Conservation (phyloP, 2,113 vertebrate genomes). For the Plecturocebus donacophilus region DNA sequence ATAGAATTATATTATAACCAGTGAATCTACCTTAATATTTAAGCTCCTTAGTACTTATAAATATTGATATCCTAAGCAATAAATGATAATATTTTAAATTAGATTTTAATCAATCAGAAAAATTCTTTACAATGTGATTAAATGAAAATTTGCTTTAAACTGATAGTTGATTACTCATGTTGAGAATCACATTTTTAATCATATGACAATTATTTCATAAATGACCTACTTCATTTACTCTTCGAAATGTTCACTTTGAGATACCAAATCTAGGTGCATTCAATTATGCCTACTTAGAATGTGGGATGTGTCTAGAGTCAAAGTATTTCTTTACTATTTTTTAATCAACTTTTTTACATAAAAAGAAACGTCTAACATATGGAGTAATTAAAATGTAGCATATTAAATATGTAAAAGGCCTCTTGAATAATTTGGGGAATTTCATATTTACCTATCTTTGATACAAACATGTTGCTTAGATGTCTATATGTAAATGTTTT, state of each 20-base stretch:
- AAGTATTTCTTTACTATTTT: conserved; percentile 33
- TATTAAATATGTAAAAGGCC: background rate
- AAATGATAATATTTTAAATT: conserved; percentile 36
- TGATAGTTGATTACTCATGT: background rate
- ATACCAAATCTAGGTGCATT: conserved; percentile 37
- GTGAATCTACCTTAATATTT: background rate
- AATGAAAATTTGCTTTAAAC: conserved; percentile 43
- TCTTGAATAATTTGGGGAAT: background rate
- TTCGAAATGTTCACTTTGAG: conserved; percentile 57
- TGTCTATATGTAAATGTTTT: conserved; percentile 59
- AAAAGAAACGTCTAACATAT: background rate
- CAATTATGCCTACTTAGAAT: background rate
- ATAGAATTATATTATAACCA: background rate
- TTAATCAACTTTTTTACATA: background rate
- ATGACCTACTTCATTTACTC: conserved; percentile 32
- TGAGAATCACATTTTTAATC: conserved; percentile 45
- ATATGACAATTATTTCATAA: conserved; percentile 42
- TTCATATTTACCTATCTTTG: conserved; percentile 35
- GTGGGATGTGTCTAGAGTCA: background rate
- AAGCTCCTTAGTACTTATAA: background rate
- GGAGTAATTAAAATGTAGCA: background rate
- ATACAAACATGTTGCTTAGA: conserved; percentile 52
- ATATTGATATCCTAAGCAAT: background rate
- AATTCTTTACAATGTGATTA: background rate
- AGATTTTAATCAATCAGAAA: conserved; percentile 28